Evolutionary conservation across 2,888 invertebrate species (phyloP).

Genomic region (Cyclophora albipunctata): DNA sequence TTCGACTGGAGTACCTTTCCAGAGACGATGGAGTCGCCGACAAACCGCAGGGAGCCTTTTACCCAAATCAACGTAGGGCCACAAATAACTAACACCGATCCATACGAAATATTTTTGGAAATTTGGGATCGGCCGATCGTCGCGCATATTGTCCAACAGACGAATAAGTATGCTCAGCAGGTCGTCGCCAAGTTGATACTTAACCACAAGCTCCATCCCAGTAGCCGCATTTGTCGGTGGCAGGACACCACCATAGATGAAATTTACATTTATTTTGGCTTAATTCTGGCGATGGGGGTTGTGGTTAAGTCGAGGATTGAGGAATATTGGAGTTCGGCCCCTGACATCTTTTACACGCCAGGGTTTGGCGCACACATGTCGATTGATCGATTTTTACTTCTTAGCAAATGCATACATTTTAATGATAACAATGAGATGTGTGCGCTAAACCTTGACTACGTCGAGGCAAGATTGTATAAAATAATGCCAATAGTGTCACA

Average conservation of each 20-base stretch:
- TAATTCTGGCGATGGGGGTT: not conserved
- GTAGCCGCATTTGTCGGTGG: constrained; percentile 5
- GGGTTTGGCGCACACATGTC: not conserved
- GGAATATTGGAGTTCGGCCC: not conserved
- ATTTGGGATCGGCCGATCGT: constrained; percentile 22
- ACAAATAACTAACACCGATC: constrained; percentile 10
- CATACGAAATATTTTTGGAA: constrained; percentile 16
- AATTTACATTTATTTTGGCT: not conserved
- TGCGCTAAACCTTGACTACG: not conserved
- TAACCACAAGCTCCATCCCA: constrained; percentile 2
- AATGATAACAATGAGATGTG: not conserved
- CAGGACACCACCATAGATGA: not conserved
- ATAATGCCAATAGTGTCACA: not conserved
- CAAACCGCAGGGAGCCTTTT: constrained; percentile 12
- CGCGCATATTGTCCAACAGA: no score
- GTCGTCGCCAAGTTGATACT: constrained; percentile 1
- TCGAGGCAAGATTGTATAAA: not conserved
- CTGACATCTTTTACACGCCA: not conserved
- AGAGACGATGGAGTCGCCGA: constrained; percentile 3
- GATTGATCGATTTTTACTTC: not conserved
- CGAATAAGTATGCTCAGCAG: constrained; percentile 10
- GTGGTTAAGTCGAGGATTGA: not conserved
- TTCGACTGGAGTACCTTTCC: constrained; percentile 11
- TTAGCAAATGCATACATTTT: not conserved
- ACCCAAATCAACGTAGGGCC: constrained; percentile 13